Base-by-base conservation (phyloP, 2,797 vertebrate species). In the Pristis pectinata region DNA sequence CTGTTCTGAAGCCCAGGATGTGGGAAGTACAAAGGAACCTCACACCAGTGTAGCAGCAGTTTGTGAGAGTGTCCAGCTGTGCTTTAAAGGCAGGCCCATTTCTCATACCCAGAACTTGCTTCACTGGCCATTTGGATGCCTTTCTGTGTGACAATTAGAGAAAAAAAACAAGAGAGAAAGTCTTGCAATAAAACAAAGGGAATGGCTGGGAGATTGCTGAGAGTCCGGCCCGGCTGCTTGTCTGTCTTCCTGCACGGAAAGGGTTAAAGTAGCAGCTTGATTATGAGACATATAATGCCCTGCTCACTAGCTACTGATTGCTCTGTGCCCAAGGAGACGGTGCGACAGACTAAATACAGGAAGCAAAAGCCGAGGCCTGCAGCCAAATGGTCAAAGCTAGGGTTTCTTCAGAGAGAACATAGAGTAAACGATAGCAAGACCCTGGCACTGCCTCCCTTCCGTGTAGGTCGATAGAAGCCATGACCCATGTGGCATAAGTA, bases 321-420 rank as follows among this genome's bases (percentile, higher is more conserved):
- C 87, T 91, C n/a, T 67, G 59, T 64, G 59, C 87, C 87, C 87
- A 41, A 91, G 59, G 87, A 91, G 87, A n/a, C 87, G 41, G 87
- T 22, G 59, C 64, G 34, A 22, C 87, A 91, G 87, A 91, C 87
- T 91, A 91, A 91, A 91, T 91, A 91, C 87, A 91, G 87, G 87
- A 91, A 91, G 64, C 59, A 10, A 61, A 41, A 61, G 59, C 59
- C 3, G 56, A 64, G 87, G 87, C 59, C 56, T 64, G 59, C 87
- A 41, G 19, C 87, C 37, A 41, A 91, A 61, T 91, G 87, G 59
- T 61, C 87, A 91, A 8, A 37, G 85, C 17, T 91, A 91, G n/a
- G n/a, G 87, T 91, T 91, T 91, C 87, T 37, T 67, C 59, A 91
- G n/a, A 91, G 87, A 11, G 59, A 64, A 64, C n/a, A 34, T 67